Evolutionary conservation across 2,888 invertebrate species (phyloP).

Genomic region (Apodemia duryi): DNA sequence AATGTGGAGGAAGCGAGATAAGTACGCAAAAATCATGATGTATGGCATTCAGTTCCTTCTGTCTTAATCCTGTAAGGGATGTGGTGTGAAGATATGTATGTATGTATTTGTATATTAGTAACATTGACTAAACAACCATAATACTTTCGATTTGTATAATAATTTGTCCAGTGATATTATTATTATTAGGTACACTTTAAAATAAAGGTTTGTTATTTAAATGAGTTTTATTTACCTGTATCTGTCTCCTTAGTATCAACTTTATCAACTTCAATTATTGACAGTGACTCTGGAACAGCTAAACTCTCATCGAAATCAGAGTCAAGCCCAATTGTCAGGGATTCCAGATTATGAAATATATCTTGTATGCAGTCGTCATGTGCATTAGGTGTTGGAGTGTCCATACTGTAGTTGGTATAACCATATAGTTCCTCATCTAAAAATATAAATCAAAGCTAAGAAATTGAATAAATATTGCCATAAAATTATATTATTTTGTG

Average conservation of each 20-base stretch:
- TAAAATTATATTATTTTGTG: background rate
- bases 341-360: constrained; percentile 72
- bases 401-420: constrained; percentile 72
- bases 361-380: constrained; percentile 68
- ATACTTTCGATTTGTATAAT: too few species aligned
- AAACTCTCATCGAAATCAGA: constrained; percentile 90
- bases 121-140: too few species aligned
- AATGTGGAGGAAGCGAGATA: too few species aligned
- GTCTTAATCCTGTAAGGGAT: too few species aligned
- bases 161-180: too few species aligned
- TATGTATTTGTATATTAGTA: too few species aligned
- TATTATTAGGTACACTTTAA: too few species aligned
- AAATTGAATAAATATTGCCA: background rate
- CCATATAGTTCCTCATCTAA: constrained; percentile 69
- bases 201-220: background rate
- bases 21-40: too few species aligned
- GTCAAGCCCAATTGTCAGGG: constrained; percentile 76
- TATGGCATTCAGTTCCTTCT: too few species aligned
- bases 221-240: constrained; percentile 37
- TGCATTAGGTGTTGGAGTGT: constrained; percentile 58
- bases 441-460: constrained; percentile 26
- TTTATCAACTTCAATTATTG: constrained; percentile 80
- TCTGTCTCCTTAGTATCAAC: constrained; percentile 50
- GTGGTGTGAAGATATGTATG: too few species aligned
- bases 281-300: constrained; percentile 87